These are phyloP conservation scores for Varecia variegata DNA, from an alignment of 2,797 vertebrate species.

Conservation along the genomic window DNA sequence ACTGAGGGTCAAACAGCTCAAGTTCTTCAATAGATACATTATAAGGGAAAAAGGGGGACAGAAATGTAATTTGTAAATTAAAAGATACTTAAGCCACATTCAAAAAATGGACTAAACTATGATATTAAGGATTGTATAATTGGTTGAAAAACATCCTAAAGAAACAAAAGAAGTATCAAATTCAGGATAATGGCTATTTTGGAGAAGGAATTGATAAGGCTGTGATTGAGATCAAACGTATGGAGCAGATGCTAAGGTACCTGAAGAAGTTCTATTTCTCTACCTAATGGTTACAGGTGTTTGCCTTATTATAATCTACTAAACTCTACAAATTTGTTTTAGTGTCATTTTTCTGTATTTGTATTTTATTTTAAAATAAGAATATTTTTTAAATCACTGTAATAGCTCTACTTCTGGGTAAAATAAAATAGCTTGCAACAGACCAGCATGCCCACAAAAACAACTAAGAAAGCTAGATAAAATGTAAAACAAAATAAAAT, in stretches of 20 bases:
- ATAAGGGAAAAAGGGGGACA: not conserved
- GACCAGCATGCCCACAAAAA: not conserved
- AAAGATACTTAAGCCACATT: not conserved
- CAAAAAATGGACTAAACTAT: not conserved
- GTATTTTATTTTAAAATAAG: constrained; percentile 6
- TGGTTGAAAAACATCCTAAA: not conserved
- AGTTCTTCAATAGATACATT: not conserved
- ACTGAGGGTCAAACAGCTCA: not conserved
- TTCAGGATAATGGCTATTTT: not conserved
- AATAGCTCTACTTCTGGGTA: not conserved
- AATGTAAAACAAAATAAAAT: not conserved
- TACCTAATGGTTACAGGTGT: not conserved
- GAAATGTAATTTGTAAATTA: not conserved
- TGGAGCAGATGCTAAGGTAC: too few species aligned
- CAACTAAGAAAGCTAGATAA: not conserved
- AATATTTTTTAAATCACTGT: not conserved
- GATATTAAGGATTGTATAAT: not conserved
- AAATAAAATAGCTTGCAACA: not conserved
- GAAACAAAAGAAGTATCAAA: not conserved
- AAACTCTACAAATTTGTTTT: not conserved
- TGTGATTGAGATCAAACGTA: not conserved
- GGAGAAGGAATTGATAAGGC: not conserved
- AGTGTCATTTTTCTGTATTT: not conserved
- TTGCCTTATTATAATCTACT: not conserved
- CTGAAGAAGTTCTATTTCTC: not conserved